phyloP scores from a whole-genome alignment of 2,113 vertebrate species.

The Rhodinocichla rosea region DNA sequence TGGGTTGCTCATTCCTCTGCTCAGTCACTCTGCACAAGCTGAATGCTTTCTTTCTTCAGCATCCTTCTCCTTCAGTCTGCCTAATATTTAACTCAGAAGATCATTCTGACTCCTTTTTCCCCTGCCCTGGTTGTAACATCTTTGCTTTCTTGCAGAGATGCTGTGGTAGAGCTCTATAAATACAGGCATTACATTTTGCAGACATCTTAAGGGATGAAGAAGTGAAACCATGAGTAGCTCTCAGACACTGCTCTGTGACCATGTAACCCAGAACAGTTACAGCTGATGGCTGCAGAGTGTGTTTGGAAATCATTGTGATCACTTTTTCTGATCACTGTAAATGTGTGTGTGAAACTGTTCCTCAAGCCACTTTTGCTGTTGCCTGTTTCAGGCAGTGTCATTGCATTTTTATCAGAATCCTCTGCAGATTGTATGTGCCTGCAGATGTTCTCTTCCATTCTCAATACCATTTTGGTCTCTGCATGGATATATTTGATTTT shows the following conservation, averaged over 20 bases:
- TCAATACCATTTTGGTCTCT: not conserved
- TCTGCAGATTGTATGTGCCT: not conserved
- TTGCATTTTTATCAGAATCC: not conserved
- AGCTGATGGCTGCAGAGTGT: not conserved
- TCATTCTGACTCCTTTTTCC: not conserved
- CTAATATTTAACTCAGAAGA: not conserved
- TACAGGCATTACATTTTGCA: not conserved
- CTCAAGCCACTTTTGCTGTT: not conserved
- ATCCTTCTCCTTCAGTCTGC: not conserved
- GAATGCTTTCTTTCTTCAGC: not conserved
- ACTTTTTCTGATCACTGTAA: not conserved
- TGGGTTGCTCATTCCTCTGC: not conserved
- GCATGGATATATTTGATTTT: not conserved
- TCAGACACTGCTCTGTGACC: not conserved
- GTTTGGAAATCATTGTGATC: not conserved
- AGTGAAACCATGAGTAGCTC: not conserved
- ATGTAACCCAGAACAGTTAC: not conserved
- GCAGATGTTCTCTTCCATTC: not conserved
- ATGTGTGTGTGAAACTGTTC: not conserved
- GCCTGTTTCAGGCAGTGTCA: not conserved
- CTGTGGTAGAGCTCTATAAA: not conserved
- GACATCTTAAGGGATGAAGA: not conserved
- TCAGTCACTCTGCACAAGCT: not conserved
- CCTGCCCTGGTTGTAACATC: not conserved
- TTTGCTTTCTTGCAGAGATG: not conserved